Conservation (phyloP, 2,113 vertebrate genomes). For the Regulus satrapa region DNA sequence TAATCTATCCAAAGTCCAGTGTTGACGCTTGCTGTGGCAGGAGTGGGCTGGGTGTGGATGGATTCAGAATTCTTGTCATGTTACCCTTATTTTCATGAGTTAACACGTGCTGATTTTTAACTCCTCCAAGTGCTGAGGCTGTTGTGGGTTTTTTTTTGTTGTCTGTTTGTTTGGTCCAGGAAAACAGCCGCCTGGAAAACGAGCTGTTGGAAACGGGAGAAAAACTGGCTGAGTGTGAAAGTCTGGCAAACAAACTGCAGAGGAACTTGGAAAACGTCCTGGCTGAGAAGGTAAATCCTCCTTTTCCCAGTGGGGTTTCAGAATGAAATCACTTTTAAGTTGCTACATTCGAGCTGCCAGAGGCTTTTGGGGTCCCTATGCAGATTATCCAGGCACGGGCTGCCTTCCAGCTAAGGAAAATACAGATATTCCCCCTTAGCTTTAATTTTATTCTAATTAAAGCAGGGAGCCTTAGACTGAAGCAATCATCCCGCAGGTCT, state of each 20-base stretch:
- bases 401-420: neutral
- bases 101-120: neutral
- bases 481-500: neutral
- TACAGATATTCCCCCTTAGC: neutral
- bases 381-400: neutral
- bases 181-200: conserved; percentile 86
- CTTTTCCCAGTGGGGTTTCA: rapidly evolving
- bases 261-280: conserved; percentile 83
- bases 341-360: rapidly evolving
- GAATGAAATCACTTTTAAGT: neutral
- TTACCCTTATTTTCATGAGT: neutral
- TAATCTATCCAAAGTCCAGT: rapidly evolving
- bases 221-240: conserved; percentile 80
- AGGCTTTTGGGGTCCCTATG: neutral
- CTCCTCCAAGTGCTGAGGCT: neutral
- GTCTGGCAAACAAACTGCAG: conserved; percentile 83
- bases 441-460: neutral
- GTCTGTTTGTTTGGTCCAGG: conserved; percentile 68
- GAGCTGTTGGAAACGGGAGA: conserved; percentile 86
- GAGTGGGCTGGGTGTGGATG: neutral
- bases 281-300: conserved; percentile 83
- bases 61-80: neutral
- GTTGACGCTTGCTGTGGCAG: rapidly evolving
- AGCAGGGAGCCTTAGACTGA: neutral
- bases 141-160: neutral